These are phyloP conservation scores for Oxyteleia sp. DNA, from an alignment of 2,888 invertebrate species.

Conservation along the genomic window DNA sequence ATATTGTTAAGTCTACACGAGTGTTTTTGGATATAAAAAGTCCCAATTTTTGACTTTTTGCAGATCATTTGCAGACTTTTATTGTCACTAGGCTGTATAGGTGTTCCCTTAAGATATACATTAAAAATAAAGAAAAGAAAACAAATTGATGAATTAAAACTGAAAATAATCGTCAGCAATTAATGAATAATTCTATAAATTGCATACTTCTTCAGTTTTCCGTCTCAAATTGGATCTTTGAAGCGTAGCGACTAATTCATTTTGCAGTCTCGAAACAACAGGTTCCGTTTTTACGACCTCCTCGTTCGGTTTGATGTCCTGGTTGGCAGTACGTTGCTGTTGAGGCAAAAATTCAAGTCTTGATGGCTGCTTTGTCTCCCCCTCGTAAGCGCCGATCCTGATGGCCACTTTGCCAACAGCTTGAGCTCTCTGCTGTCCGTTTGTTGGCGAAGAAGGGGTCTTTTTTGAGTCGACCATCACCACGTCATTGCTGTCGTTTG, in stretches of 20 bases:
- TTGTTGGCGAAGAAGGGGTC: slow-evolving; percentile 32
- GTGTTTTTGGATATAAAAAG: too few species aligned
- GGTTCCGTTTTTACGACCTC: slow-evolving; percentile 87
- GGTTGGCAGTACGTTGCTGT: slow-evolving; percentile 76
- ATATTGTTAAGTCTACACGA: too few species aligned
- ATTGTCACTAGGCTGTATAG: too few species aligned
- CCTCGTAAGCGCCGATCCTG: slow-evolving; percentile 85
- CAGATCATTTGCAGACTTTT: too few species aligned
- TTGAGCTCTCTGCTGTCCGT: slow-evolving; percentile 54
- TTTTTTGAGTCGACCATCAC: slow-evolving; percentile 45
- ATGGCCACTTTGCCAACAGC: slow-evolving; percentile 82
- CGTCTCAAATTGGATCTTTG: slow-evolving; percentile 93
- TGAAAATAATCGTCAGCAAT: too few species aligned
- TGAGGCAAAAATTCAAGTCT: slow-evolving; percentile 91
- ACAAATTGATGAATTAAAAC: too few species aligned
- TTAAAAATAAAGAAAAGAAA: too few species aligned
- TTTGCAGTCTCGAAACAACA: slow-evolving; percentile 91
- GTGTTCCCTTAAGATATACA: too few species aligned
- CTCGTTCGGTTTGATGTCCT: slow-evolving; percentile 81
- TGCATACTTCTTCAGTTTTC: slow-evolving; percentile 90
- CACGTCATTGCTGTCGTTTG: slow-evolving; percentile 76
- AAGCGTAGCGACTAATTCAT: slow-evolving; percentile 92
- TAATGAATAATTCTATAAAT: too few species aligned
- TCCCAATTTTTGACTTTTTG: too few species aligned
- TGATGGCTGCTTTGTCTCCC: slow-evolving; percentile 90